Percentiles rank a stretch among this genome's conserved stretches.
These are phyloP conservation scores for Pangasius larnaudii DNA, from an alignment of 2,797 vertebrate species.

Conservation along the genomic window DNA sequence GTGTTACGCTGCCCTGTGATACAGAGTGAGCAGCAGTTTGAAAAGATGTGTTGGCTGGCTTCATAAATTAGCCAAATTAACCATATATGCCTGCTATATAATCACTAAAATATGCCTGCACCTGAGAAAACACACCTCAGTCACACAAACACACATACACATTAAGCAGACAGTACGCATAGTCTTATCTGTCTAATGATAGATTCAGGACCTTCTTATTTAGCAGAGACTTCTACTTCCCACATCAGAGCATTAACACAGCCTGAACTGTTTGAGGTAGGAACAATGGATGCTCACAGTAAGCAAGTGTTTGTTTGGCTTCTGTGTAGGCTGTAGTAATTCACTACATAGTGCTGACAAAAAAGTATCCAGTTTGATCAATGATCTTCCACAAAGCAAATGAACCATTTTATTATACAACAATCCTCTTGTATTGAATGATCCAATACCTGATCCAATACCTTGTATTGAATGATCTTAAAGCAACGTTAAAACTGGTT, in stretches of 20 bases:
- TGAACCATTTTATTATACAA: slow-evolving; percentile 5
- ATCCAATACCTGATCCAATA: background rate
- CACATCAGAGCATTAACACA: background rate
- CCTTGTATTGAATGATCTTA: background rate
- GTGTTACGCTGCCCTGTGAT: background rate
- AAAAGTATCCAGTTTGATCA: background rate
- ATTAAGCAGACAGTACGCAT: background rate
- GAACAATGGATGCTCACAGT: background rate
- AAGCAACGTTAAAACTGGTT: background rate
- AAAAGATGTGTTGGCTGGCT: background rate
- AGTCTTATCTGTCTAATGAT: background rate
- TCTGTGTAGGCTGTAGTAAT: background rate
- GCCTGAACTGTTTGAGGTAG: background rate
- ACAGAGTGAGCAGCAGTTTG: background rate
- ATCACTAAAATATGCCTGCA: background rate
- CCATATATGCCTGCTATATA: background rate
- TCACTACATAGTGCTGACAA: background rate
- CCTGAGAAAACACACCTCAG: background rate
- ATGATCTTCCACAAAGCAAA: background rate
- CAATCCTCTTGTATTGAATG: background rate
- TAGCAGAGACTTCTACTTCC: background rate
- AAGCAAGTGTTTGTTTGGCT: background rate
- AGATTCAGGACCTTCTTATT: background rate
- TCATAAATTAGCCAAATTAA: background rate
- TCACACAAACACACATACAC: background rate